Base-by-base conservation (phyloP, 2,888 invertebrate species). In the Drepana falcataria region DNA sequence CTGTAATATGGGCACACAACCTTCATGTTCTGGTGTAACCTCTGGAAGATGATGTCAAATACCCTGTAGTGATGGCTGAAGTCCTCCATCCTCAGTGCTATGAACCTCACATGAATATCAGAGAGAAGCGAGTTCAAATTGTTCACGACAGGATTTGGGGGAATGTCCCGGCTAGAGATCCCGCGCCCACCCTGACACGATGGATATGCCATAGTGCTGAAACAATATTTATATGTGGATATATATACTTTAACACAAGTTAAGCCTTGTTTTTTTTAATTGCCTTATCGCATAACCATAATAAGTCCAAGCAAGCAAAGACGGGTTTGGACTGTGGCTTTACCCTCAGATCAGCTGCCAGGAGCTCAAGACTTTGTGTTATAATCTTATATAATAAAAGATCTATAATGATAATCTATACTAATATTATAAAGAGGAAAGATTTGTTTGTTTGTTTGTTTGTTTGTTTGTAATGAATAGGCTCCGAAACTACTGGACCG, bases 1-100 rank as follows among this genome's bases (percentile, higher is more conserved):
- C 59, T 57, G 51, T 83, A 88, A 56, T 87, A 88, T 0, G 60
- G 59, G 59, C 88, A 87, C 1, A 82, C 84, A 2, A 66, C 62
- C 55, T 83, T 84, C 88, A 88, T 88, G 51, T 66, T 69, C 5
- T 60, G 61, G 47, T 87, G 81, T 2, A 88, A 58, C 21, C 71
- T 59, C 7, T 63, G 58, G 52, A 88, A 84, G 44, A 87, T 66
- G 0, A 59, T 58, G n/a, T 69, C 65, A 51, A 85, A 85, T 0
- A 88, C 82, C 3, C 52, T 63, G 60, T 85, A 88, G 58, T 87
- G 76, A 0, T 69, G 54, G 9, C 64, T 51, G 47, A 85, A 86
- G 49, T 83, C 83, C 0, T 71, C 65, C 6, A 68, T 66, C 47
- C 67, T 76, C 1, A 85, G 48, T 3, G 79, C 75, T 2, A 87